Evolutionary conservation across 2,113 vertebrate species (phyloP), one percentile per base, ranked within the genome.

Genomic region (Stegostoma tigrinum): DNA sequence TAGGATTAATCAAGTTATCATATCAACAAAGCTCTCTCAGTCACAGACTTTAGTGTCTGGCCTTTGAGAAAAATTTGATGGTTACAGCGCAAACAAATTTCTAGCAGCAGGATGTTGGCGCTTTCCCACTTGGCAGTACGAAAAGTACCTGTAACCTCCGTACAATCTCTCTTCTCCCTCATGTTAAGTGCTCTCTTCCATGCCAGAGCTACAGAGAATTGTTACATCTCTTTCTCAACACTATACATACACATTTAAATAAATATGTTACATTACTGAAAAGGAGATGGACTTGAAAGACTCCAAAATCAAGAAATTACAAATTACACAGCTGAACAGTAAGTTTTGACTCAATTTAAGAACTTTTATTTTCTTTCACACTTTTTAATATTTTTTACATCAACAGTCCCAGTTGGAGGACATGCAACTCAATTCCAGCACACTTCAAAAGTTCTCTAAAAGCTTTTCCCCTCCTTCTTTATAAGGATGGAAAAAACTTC

Each of bases 1-100:
- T 83, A 80, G 97, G 97, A 97, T 97, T 99, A 99, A 99, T 99
- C 98, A 98, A 99, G 98, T 98, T 98, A 98, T 99, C 98, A 98
- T 98, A 98, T 98, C 98, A 98, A 98, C 98, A 98, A 98, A 95
- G 97, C 97, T 98, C 98, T 97, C 96, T 48, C 94, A 72, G 94
- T 72, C 97, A 98, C 97, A 97, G 97, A 97, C 96, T 91, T 97
- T 98, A 98, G 98, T 98, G 98, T 98, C 68, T 95, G 94, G 42
- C 42, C 67, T 95, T 95, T 75, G 97, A 97, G 96, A 97, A 97
- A 97, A 98, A 98, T 97, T 97, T 97, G 94, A 72, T 52, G 94
- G 68, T 27, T 52, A 27, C 94, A 70, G 94, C 68, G 98, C 97
- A 96, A 96, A 98, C 98, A 98, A 99, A 99, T 99, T 99, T 98